Conservation (phyloP, 35 echinoderm and acorn worm species). For the Hemicentrotus pulcherrimus region DNA sequence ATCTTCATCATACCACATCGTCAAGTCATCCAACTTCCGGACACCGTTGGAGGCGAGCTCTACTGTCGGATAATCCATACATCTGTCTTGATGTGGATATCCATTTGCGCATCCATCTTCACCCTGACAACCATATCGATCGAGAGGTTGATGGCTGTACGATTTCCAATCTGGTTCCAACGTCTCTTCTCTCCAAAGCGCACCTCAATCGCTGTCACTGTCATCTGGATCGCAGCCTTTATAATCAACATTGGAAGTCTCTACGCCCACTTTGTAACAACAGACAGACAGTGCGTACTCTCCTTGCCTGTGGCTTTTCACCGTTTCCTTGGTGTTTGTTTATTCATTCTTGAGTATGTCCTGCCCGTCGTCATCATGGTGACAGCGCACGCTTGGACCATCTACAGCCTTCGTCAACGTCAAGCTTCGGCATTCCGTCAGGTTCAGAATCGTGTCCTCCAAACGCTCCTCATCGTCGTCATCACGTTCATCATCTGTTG, state of each 20-base stretch:
- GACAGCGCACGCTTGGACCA: slow-evolving; percentile 43
- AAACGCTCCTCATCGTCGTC: slow-evolving; percentile 81
- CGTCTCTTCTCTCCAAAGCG: slow-evolving; percentile 64
- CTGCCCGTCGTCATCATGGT: slow-evolving; percentile 84
- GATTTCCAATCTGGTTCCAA: slow-evolving; percentile 71
- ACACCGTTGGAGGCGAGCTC: slow-evolving; percentile 39
- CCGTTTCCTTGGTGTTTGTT: slow-evolving; percentile 49
- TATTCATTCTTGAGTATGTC: slow-evolving; percentile 74
- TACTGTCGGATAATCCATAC: slow-evolving; percentile 79
- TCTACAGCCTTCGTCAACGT: slow-evolving; percentile 18
- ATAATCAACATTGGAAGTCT: slow-evolving; percentile 62
- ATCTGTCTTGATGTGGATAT: slow-evolving; percentile 74
- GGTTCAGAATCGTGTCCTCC: slow-evolving; percentile 69
- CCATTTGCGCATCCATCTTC: slow-evolving; percentile 75
- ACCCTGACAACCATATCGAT: slow-evolving; percentile 78
- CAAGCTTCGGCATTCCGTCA: slow-evolving; percentile 53
- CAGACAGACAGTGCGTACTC: neutral
- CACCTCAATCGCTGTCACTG: slow-evolving; percentile 35
- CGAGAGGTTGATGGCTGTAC: slow-evolving; percentile 81
- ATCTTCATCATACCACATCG: slow-evolving; percentile 77
- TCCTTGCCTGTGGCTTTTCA: slow-evolving; percentile 25
- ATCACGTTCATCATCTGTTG: slow-evolving; percentile 91
- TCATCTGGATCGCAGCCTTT: slow-evolving; percentile 61
- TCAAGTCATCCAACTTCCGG: neutral
- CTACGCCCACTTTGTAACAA: slow-evolving; percentile 48